Base-by-base conservation (phyloP, 2,888 invertebrate genomes). In the Melieria picta region DNA sequence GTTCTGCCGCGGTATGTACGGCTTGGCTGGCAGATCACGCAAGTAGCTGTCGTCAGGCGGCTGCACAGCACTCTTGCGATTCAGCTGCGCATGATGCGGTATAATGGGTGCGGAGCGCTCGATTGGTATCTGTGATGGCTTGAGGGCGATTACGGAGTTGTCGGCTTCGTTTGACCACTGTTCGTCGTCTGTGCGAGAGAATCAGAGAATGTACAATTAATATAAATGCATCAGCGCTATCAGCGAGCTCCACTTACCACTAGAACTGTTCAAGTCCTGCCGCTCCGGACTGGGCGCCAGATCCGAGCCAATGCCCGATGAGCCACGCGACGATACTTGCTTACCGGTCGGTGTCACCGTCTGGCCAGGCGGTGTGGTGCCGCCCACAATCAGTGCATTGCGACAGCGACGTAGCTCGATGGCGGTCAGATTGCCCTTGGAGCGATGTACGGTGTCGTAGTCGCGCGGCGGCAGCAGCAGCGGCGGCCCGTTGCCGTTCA, bases 381-480 rank as follows among this genome's bases (percentile, higher is more conserved):
- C 82, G 45, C 86, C 86, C 66, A 87, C 87, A 76, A 87, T 87
- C 61, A 87, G 76, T 4, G 84, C 81, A 77, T 87, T 87, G 62
- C 86, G 85, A 76, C 87, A 87, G 71, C 87, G 83, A 63, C 92
- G 86, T 75, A 90, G 85, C 81, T 93, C 93, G 79, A 93, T 92
- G 46, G 91, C 92, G n/a, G 91, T 90, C 64, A 94, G 85, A 83
- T 94, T 93, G 7, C 94, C 94, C 74, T 93, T 90, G 67, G 87
- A 87, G 65, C 87, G 90, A 83, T 94, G 94, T 4, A 96, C 93
- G 1, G 97, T 97, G 87, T 98, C 97, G 88, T 98, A 98, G 87
- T 98, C 98, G 46, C 96, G 90, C 0, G 98, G 97, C 0, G 98
- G 98, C 74, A 98, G 88, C 42, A 98, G 89, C 67, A 98, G 91